A percentile compares a stretch with the other conserved stretches of the same genome.
Evolutionary conservation across 2,113 vertebrate genomes (phyloP).

Genomic region (Lonchura striata): DNA sequence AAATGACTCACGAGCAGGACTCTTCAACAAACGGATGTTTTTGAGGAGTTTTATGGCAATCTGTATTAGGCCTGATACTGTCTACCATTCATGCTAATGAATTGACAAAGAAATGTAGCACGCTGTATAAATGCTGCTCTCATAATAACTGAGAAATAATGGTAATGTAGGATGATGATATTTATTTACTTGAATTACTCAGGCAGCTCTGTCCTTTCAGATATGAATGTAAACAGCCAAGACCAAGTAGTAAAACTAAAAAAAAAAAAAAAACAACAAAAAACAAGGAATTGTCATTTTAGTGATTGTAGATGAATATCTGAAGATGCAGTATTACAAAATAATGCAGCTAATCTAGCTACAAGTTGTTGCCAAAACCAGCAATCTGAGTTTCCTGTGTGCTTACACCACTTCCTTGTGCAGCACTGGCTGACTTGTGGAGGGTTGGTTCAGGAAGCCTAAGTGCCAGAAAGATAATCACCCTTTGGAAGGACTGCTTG

Average conservation of each 20-base stretch:
- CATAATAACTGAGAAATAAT: neutral
- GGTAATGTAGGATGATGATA: neutral
- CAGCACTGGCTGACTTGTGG: neutral
- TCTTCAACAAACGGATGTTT: neutral
- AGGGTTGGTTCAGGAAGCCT: conserved; percentile 23
- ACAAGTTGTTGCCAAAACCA: neutral
- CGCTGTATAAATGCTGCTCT: neutral
- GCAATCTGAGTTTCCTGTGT: neutral
- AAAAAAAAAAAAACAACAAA: neutral
- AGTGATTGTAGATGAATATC: neutral
- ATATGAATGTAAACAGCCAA: neutral
- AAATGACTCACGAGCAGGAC: neutral
- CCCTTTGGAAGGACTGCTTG: neutral
- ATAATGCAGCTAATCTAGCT: neutral
- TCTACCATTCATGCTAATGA: neutral
- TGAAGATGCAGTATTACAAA: neutral
- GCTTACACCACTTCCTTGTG: neutral
- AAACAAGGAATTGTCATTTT: neutral
- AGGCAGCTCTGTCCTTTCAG: neutral
- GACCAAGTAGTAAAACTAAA: neutral
- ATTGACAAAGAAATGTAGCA: neutral
- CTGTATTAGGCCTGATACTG: neutral
- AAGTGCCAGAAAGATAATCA: neutral
- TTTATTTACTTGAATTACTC: neutral
- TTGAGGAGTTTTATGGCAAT: neutral